Percentiles rank a stretch among this genome's conserved stretches.
phyloP scores from a whole-genome alignment of 2,888 invertebrate species.

The Neoitamus cyanurus region DNA sequence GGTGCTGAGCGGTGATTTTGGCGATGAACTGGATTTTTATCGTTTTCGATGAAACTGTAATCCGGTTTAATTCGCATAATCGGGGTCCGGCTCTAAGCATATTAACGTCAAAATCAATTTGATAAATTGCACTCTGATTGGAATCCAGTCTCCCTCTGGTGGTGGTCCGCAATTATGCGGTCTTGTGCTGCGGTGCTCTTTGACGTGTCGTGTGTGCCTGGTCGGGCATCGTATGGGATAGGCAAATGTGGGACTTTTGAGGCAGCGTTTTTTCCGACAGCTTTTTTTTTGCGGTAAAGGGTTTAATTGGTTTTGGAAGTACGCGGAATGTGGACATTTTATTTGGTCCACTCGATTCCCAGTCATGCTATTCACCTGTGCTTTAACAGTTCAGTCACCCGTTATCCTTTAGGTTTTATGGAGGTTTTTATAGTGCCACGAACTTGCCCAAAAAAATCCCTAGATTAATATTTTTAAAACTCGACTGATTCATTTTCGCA shows the following conservation, averaged over 20 bases:
- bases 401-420: too few relatives aligned
- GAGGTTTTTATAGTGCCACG: too few relatives aligned
- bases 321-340: neutral
- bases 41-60: neutral
- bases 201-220: neutral
- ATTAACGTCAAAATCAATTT: conserved; percentile 1
- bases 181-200: neutral
- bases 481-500: too few relatives aligned
- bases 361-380: neutral
- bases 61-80: neutral
- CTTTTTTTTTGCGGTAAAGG: neutral
- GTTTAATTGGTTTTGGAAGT: neutral
- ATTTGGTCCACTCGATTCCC: neutral
- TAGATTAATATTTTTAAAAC: too few relatives aligned
- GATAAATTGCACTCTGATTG: conserved; percentile 1
- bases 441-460: too few relatives aligned
- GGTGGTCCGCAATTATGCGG: neutral
- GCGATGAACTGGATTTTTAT: neutral
- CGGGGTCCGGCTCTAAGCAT: neutral
- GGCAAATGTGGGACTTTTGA: neutral
- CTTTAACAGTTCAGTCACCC: too few relatives aligned
- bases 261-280: neutral
- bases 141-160: neutral
- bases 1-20: neutral
- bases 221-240: neutral